A percentile compares a stretch with the other conserved stretches of the same genome.
phyloP scores from a whole-genome alignment of 53 echinoderm and acorn worm genomes.

The Actinopyga echinites region DNA sequence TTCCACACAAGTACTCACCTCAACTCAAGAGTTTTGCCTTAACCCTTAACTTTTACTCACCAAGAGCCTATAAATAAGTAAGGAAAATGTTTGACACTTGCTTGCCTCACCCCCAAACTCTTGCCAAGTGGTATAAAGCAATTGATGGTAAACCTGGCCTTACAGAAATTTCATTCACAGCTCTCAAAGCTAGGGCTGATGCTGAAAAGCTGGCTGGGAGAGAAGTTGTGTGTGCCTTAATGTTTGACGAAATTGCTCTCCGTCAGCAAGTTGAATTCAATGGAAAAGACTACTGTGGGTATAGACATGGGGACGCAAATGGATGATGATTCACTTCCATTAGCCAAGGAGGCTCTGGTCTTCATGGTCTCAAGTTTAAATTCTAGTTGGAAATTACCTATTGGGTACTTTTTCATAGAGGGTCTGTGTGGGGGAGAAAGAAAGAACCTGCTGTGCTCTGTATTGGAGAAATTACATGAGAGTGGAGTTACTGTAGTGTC shows the following conservation, averaged over 20 bases:
- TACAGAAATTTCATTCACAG: conserved; percentile 3
- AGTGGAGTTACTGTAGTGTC: background rate
- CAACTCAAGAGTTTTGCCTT: no score
- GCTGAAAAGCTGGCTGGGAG: background rate
- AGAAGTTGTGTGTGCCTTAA: background rate
- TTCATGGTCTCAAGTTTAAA: background rate
- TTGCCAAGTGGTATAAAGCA: no score
- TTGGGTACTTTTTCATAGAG: conserved; percentile 12
- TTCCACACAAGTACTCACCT: no score
- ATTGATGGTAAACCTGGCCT: conserved; percentile 26
- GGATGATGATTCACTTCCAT: background rate
- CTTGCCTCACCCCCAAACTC: no score
- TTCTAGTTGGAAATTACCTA: conserved; percentile 2
- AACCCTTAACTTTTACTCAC: no score
- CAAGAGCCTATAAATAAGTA: no score
- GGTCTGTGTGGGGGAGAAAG: background rate
- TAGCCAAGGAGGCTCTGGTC: background rate
- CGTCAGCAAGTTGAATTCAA: background rate
- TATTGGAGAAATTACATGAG: background rate
- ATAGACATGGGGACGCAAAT: background rate
- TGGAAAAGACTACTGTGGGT: background rate
- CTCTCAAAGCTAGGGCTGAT: background rate
- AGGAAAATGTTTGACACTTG: no score
- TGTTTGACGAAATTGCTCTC: background rate
- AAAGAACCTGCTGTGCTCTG: background rate